Evolutionary conservation across 1,140 invertebrate genomes (phyloP), one percentile per base, ranked within the genome.

Genomic region (Mactra quadrangularis): DNA sequence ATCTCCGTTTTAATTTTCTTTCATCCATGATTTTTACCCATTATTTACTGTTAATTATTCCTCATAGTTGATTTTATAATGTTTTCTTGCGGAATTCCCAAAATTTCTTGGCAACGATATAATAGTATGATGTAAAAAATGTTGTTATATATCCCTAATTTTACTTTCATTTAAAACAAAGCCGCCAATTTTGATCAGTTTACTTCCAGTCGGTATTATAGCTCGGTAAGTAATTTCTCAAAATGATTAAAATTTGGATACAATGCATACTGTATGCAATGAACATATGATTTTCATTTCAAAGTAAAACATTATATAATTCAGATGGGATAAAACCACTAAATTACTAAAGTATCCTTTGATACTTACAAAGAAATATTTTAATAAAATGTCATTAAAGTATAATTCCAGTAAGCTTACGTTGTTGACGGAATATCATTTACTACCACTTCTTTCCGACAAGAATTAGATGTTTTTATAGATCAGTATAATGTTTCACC

Each of bases 81-180:
- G 45, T 50, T 68, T 25, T 50, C 41, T n/a, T 41, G 22, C 19
- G 64, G 45, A 68, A 68, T 68, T 68, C 45, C 45, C 64, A 47
- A 41, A 68, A 68, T 68, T 47, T 68, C 41, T 68, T 68, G 64
- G 64, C 64, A 68, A 68, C 64, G 7, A 68, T 27, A 29, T 41
- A 31, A 45, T 11, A n/a, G 22, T 50, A 68, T 31, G 33, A 64
- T 19, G 33, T 29, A 68, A 66, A 45, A 47, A 68, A 68, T 47
- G 22, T 31, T n/a, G 45, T 27, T 47, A 68, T 47, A 68, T 47
- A 25, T 68, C 27, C 45, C 27, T 27, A 52, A 25, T 68, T 68
- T 47, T 68, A 45, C 45, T 50, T 68, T 68, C 45, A 52, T n/a
- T 68, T 55, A 47, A 68, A 52, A 68, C 38, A 31, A 68, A 68